A percentile compares a stretch with the other conserved stretches of the same genome.
These are phyloP conservation scores for Plotosus lineatus DNA, from an alignment of 2,113 vertebrate genomes.

Conservation along the genomic window DNA sequence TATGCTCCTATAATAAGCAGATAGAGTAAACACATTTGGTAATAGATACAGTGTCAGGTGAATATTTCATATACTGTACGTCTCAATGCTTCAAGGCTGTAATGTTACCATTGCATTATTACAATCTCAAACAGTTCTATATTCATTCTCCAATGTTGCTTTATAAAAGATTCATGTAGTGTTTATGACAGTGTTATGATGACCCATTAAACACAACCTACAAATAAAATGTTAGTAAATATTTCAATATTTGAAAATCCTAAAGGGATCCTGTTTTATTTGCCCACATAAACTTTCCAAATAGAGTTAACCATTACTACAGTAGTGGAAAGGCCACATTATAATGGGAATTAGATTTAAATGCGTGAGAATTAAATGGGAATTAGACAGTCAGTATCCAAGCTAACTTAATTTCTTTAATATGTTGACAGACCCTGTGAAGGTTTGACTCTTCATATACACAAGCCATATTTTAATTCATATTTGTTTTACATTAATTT, in stretches of 20 bases:
- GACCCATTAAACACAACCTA: neutral
- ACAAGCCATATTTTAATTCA: neutral
- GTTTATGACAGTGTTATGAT: slow-evolving; percentile 12
- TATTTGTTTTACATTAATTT: neutral
- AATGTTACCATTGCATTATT: slow-evolving; percentile 1
- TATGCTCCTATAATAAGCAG: neutral
- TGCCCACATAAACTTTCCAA: neutral
- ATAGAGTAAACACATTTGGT: neutral
- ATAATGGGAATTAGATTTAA: neutral
- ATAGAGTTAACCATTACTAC: neutral
- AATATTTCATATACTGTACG: neutral
- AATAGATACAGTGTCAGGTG: neutral
- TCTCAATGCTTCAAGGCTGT: neutral
- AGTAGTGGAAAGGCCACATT: neutral
- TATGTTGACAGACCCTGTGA: neutral
- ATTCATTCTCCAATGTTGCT: neutral
- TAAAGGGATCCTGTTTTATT: neutral
- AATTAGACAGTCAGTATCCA: neutral
- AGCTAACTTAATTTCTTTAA: neutral
- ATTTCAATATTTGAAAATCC: neutral
- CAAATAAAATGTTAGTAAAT: neutral
- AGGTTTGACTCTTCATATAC: neutral
- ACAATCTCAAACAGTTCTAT: neutral
- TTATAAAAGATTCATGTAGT: neutral
- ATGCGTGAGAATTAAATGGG: neutral